Base-by-base conservation (phyloP, 2,888 invertebrate species). In the Agrotis ipsilon region DNA sequence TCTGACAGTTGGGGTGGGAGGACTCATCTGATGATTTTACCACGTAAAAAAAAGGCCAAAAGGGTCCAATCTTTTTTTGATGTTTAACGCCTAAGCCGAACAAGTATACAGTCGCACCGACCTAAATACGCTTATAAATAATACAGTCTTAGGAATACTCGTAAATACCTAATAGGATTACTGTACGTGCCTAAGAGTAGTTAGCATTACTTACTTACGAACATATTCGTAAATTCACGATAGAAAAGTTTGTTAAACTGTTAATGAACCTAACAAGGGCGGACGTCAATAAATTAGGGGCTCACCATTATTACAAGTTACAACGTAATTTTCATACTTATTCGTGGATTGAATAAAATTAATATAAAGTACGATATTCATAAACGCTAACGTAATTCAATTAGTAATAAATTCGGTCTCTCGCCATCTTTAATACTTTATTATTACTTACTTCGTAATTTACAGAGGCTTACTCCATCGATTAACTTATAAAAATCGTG, bases 281-380 rank as follows among this genome's bases (percentile, higher is more conserved):
- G 45, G 45, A n/a, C 63, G 45, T 52, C 51, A 64, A 75, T 80
- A 75, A 77, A 77, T 75, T 80, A 64, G 45, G 27, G 69, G 81
- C n/a, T 64, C 21, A 64, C 63, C 74, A 45, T 68, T 61, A 75
- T 57, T 68, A 80, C 75, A 80, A 80, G 65, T 80, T 80, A 75
- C 58, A 68, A 52, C 60, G 63, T 80, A 54, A 75, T 68, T 80
- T 68, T 80, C 46, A 52, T 80, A 60, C 46, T 75, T 74, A 58
- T 73, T 61, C 45, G 67, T 72, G 80, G 57, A 55, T 80, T 80
- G 58, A 80, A 77, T 80, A 69, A 80, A 75, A 80, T 81, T 64
- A 69, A 65, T 61, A 69, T 80, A 75, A 80, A 77, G 63, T 52
- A 64, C n/a, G 61, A 27, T 75, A 76, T 75, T 75, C 61, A 65